Base-by-base conservation (phyloP, 2,797 vertebrate genomes). In the Huso huso region DNA sequence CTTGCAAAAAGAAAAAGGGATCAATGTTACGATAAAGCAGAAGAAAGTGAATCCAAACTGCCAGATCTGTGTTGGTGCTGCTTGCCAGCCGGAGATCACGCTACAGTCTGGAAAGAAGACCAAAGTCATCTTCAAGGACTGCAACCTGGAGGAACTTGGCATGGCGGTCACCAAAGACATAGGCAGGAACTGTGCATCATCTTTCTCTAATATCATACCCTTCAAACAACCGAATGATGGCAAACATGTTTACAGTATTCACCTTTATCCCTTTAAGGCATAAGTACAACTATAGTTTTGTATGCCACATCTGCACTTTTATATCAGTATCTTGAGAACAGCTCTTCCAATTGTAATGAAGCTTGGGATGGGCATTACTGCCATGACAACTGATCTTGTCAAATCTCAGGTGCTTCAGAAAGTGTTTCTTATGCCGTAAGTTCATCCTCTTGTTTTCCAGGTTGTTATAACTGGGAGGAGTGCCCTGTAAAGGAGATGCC, bases 91-190 rank as follows among this genome's bases (percentile, higher is more conserved):
- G 18, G 82, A 69, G 62, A 82, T 91, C 15, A 70, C 64, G 0
- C 71, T 91, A 58, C 63, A 68, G 10, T 67, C 78, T 0, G 86
- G 85, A n/a, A 75, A 69, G 0, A 80, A 72, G 37, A 80, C 74
- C 63, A 62, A 5, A 1, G 74, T 92, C 15, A 86, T 86, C 50
- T 90, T 92, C 69, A 81, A 89, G 0, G 88, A 90, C 79, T 92
- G 90, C 71, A 77, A 76, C 0, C 71, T 68, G 6, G 78, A 88
- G 51, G 86, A 89, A 1, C 6, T 90, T 6, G 73, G 67, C 0
- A 70, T 92, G 61, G 87, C 79, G 7, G 84, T 82, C 37, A 85
- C 68, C 48, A 8, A 84, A 79, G 58, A 73, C 57, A 79, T 88
- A 0, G 81, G 90, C 91, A 75, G 76, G 71, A 58, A 8, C 1